Evolutionary conservation across 2,113 vertebrate species (phyloP), one percentile per base, ranked within the genome.

Genomic region (Cisticola juncidis): DNA sequence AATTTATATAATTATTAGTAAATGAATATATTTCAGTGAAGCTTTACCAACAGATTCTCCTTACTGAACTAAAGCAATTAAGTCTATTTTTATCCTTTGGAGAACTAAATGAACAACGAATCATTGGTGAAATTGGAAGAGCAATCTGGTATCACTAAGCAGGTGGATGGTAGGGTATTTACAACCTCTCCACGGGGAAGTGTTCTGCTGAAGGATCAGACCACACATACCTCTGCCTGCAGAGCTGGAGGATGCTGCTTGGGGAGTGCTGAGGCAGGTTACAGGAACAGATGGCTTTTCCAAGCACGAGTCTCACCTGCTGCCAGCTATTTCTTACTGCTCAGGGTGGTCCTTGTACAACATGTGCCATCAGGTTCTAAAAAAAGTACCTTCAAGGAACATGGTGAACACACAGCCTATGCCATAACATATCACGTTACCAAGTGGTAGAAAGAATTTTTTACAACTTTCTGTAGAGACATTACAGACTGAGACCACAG

Each of bases 201-300:
- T 73, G 60, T 35, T 21, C n/a, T 77, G 36, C 6, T 35, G 79
- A 77, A 64, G 78, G 79, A 23, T 10, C 51, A 81, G 93, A 88
- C 74, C 85, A 82, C 92, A 83, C 76, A 86, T 0, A 3, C 28
- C 60, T 90, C 44, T 77, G 15, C 54, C 33, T 68, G 79, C 53
- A 70, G 69, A 87, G 36, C 12, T 70, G 76, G 78, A 82, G 64
- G 74, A 85, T 83, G 88, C 24, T 6, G 17, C 79, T 51, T 60
- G 76, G 76, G 47, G 47, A 58, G 64, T 40, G 92, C 94, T 96
- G 82, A 78, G 76, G 71, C 68, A 84, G 68, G 79, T 77, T 81
- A 81, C 51, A 80, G 64, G 61, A 92, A 81, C 95, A 96, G 93
- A 97, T 94, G 95, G 92, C 45, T 78, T 81, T 78, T 78, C 82